These are phyloP conservation scores for Bagarius yarrelli DNA, from an alignment of 2,113 vertebrate species.

Conservation along the genomic window DNA sequence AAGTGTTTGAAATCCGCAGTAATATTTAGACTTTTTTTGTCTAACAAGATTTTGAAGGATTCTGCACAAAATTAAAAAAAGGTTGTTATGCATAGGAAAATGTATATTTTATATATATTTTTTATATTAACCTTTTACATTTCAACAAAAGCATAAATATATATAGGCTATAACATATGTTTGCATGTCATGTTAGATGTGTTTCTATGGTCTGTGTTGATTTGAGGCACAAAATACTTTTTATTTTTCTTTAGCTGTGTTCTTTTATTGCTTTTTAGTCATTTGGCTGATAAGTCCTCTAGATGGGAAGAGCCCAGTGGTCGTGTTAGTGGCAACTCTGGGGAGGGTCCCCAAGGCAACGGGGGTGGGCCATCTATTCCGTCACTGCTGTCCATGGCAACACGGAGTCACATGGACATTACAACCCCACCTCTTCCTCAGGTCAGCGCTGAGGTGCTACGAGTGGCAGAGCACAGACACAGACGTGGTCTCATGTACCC, in stretches of 20 bases:
- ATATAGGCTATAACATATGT: not conserved
- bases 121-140: not conserved
- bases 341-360: slow-evolving; percentile 73
- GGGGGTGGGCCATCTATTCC: slow-evolving; percentile 80
- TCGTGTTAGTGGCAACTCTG: slow-evolving; percentile 66
- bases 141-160: not conserved
- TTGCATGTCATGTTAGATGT: not conserved
- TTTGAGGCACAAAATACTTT: not conserved
- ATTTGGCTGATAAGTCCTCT: slow-evolving; percentile 76
- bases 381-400: slow-evolving; percentile 89
- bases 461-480: slow-evolving; percentile 88
- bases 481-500: slow-evolving; percentile 90
- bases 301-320: slow-evolving; percentile 78
- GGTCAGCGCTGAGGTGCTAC: slow-evolving; percentile 85
- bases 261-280: slow-evolving; percentile 61
- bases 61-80: not conserved
- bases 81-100: no score
- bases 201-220: not conserved
- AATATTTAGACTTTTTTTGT: not conserved
- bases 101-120: not conserved
- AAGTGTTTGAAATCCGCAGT: not conserved
- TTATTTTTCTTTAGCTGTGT: not conserved
- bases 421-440: slow-evolving; percentile 88
- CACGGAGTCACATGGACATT: slow-evolving; percentile 89
- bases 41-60: not conserved